A percentile compares a stretch with the other conserved stretches of the same genome.
Evolutionary conservation across 2,797 vertebrate genomes (phyloP).

Genomic region (Meriones psammophilus): DNA sequence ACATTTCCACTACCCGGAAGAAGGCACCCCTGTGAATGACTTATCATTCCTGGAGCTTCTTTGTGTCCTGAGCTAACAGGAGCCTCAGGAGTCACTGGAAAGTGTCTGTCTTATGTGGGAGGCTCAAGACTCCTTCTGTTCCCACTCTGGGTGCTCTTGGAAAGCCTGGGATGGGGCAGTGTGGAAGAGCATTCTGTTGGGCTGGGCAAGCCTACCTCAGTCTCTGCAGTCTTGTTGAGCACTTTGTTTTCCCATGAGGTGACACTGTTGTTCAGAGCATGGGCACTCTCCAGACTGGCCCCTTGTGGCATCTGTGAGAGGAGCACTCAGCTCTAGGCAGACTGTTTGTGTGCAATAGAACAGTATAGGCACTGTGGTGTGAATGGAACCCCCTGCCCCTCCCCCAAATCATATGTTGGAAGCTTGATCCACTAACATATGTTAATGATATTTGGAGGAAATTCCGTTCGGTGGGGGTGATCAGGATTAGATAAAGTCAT

Average conservation of each 20-base stretch:
- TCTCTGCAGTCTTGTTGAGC: neutral
- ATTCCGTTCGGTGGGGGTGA: neutral
- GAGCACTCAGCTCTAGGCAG: neutral
- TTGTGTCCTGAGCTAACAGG: constrained; percentile 36
- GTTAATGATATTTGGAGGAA: neutral
- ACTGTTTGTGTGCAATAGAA: neutral
- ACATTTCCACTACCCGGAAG: constrained; percentile 47
- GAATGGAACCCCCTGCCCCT: neutral
- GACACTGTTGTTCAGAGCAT: neutral
- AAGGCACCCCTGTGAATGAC: constrained; percentile 57
- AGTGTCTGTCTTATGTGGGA: constrained; percentile 15
- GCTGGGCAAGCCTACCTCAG: neutral
- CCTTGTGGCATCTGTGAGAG: neutral
- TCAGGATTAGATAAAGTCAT: neutral
- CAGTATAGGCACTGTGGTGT: neutral
- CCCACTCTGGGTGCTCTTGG: neutral
- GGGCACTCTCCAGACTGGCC: neutral
- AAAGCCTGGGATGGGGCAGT: neutral
- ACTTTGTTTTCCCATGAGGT: neutral
- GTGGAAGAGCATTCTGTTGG: neutral
- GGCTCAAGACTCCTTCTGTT: neutral
- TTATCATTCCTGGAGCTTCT: constrained; percentile 6
- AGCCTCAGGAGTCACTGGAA: constrained; percentile 46
- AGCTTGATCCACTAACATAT: neutral
- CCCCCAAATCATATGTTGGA: neutral